Percentiles rank a stretch among this genome's conserved stretches.
Evolutionary conservation across 2,113 vertebrate genomes (phyloP).

Genomic region (Thalassoma bifasciatum): DNA sequence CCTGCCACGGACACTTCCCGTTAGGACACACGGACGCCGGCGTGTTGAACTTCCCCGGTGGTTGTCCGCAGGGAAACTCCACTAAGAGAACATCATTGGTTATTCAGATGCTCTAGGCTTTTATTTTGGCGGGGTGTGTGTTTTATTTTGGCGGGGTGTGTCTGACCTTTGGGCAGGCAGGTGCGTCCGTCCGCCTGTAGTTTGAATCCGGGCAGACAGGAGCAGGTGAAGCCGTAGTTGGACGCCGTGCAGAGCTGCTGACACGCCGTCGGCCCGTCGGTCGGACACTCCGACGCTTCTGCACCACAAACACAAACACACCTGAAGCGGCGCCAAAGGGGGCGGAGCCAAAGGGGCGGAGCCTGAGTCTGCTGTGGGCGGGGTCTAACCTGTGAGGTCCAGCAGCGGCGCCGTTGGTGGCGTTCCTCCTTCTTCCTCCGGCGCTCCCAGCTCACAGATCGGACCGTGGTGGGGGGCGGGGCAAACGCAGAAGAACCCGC

Average conservation of each 20-base stretch:
- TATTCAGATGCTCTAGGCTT: too few relatives aligned
- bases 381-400: slow-evolving; percentile 22
- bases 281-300: slow-evolving; percentile 86
- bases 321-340: too few relatives aligned
- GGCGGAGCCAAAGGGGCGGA: background rate
- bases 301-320: background rate
- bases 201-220: slow-evolving; percentile 86
- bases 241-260: slow-evolving; percentile 88
- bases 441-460: slow-evolving; percentile 82
- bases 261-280: slow-evolving; percentile 81
- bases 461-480: slow-evolving; percentile 79
- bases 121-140: background rate
- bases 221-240: slow-evolving; percentile 77
- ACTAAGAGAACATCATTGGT: slow-evolving; percentile 56
- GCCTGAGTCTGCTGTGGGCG: background rate
- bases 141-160: too few relatives aligned
- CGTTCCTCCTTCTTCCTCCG: fast-evolving
- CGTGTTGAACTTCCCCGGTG: background rate
- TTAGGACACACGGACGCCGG: slow-evolving; percentile 28
- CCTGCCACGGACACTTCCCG: slow-evolving; percentile 91
- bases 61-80: slow-evolving; percentile 74
- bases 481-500: slow-evolving; percentile 87
- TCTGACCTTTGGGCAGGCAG: slow-evolving; percentile 85
- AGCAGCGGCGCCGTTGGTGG: fast-evolving
- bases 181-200: slow-evolving; percentile 83